Percentiles rank a stretch among this genome's conserved stretches.
These are phyloP conservation scores for Larimichthys polyactis DNA, from an alignment of 2,113 vertebrate genomes.

Conservation along the genomic window DNA sequence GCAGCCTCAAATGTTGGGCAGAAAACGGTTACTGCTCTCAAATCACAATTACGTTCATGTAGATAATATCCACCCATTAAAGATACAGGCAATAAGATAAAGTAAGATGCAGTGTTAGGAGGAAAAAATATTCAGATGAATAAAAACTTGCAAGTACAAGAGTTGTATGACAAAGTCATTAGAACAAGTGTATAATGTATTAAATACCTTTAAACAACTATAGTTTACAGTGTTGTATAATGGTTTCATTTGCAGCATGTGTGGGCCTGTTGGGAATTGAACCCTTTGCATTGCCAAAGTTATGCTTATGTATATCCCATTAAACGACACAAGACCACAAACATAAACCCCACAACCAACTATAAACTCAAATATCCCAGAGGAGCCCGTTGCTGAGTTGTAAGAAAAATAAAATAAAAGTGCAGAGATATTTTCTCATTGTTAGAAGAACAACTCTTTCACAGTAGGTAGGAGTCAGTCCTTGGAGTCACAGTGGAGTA, in stretches of 20 bases:
- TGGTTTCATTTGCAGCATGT: slow-evolving; percentile 15
- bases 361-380: slow-evolving; percentile 55
- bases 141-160: background rate
- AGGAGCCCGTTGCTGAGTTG: slow-evolving; percentile 40
- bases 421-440: slow-evolving; percentile 23
- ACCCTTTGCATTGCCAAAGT: slow-evolving; percentile 3
- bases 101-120: background rate
- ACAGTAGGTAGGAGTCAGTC: slow-evolving; percentile 8
- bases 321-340: slow-evolving; percentile 27
- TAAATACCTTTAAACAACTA: background rate
- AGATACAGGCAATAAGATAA: background rate
- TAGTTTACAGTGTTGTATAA: slow-evolving; percentile 6
- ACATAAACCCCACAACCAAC: slow-evolving; percentile 2
- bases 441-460: slow-evolving; percentile 37
- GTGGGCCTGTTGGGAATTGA: slow-evolving; percentile 27
- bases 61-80: background rate
- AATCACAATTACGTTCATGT: background rate
- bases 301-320: slow-evolving; percentile 24
- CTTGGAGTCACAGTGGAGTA: slow-evolving; percentile 4
- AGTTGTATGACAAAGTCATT: slow-evolving; percentile 6
- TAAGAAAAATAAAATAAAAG: slow-evolving; percentile 46
- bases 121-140: background rate
- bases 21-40: background rate
- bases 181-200: background rate
- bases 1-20: background rate